Conservation (phyloP, 2,113 vertebrate genomes). For the Nothoprocta perdicaria region DNA sequence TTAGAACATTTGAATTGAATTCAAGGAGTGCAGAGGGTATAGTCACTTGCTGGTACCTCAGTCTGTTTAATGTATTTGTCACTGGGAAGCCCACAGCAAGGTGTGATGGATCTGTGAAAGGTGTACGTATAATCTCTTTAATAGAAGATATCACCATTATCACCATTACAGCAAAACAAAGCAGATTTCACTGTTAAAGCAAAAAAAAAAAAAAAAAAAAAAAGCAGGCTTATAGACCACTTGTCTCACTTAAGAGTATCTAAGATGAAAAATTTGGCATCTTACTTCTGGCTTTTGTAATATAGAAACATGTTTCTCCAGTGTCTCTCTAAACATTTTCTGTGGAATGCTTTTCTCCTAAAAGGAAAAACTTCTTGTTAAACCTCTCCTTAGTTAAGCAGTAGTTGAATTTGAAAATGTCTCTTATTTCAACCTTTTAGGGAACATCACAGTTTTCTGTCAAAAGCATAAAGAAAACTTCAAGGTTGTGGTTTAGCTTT, state of each 20-base stretch:
- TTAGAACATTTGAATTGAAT: conserved; percentile 33
- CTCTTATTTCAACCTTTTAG: neutral
- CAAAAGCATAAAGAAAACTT: neutral
- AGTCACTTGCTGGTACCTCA: conserved; percentile 16
- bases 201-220: too few species aligned
- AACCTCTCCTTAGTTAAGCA: neutral
- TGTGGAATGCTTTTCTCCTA: neutral
- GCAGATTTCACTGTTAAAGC: neutral
- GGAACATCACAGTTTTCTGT: conserved; percentile 7
- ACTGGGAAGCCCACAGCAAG: conserved; percentile 39
- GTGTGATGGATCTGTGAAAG: conserved; percentile 31
- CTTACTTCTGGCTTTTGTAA: neutral
- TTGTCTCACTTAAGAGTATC: neutral
- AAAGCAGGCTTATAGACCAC: neutral
- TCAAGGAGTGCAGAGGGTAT: conserved; percentile 37
- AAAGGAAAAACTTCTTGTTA: neutral
- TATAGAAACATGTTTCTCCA: neutral
- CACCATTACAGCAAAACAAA: conserved; percentile 23
- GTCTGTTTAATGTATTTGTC: conserved; percentile 19
- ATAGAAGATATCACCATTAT: too few species aligned
- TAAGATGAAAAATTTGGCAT: neutral
- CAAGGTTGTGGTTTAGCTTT: neutral
- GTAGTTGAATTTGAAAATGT: neutral
- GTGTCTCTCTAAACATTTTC: neutral
- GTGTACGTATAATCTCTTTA: conserved; percentile 12